phyloP scores from a whole-genome alignment of 2,888 invertebrate genomes.

The Brenthis ino region DNA sequence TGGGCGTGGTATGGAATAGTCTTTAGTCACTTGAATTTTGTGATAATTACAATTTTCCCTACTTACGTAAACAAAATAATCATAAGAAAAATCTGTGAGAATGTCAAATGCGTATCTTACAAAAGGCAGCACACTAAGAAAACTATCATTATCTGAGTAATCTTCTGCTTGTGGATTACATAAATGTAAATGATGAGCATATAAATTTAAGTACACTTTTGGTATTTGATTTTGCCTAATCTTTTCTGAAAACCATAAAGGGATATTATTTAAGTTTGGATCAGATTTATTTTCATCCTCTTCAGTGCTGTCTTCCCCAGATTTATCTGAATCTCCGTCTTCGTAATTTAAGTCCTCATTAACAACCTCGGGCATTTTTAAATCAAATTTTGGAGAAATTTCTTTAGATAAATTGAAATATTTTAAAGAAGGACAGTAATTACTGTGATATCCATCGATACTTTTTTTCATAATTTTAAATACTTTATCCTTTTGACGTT shows the following conservation, averaged over 20 bases:
- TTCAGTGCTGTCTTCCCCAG: conserved; percentile 42
- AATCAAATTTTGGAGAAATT: conserved; percentile 37
- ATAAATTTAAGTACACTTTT: conserved; percentile 86
- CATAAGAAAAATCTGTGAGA: conserved; percentile 64
- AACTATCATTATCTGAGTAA: conserved; percentile 82
- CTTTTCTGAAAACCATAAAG: conserved; percentile 84
- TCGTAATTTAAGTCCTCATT: conserved; percentile 45
- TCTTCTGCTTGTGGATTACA: conserved; percentile 89
- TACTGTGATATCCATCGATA: conserved; percentile 84
- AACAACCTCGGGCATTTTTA: conserved; percentile 43
- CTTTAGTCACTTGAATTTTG: conserved; percentile 54
- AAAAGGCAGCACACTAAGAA: conserved; percentile 83
- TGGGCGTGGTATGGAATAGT: conserved; percentile 51
- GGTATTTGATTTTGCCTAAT: conserved; percentile 84
- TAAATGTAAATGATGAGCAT: conserved; percentile 84
- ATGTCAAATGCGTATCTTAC: conserved; percentile 82
- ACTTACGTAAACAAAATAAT: conserved; percentile 63
- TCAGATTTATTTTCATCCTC: conserved; percentile 44
- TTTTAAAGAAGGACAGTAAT: conserved; percentile 81
- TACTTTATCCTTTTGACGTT: conserved; percentile 77
- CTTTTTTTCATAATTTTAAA: conserved; percentile 83
- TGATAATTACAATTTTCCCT: conserved; percentile 61
- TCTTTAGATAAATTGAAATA: conserved; percentile 73
- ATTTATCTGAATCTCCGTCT: conserved; percentile 42
- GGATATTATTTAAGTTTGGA: conserved; percentile 31